Base-by-base conservation (phyloP, 37 sponge, comb jelly and placozoan genomes). In the Hexactinellida sp. region DNA sequence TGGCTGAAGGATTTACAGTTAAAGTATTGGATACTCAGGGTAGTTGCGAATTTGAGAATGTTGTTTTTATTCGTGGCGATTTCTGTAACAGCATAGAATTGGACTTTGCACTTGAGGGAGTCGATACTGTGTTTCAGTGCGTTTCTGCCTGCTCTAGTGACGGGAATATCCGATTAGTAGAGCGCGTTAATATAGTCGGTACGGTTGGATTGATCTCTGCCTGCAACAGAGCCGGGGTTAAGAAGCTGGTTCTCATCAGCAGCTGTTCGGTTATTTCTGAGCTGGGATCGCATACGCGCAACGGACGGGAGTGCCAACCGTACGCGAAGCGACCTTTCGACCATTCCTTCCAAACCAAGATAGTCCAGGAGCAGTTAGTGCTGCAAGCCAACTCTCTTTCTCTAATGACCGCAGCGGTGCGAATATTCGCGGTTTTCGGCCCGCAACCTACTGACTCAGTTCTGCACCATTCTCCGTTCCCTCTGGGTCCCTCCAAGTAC, bases 241-340 rank as follows among this genome's bases (percentile, higher is more conserved):
- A n/a, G 76, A 63, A 63, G 13, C 76, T 63, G 21, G 34, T 63
- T 63, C 76, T 63, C 34, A 28, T 63, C 13, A 63, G 19, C 19
- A 63, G 76, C 30, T 63, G 76, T n/a, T 7, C 76, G 25, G 5
- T 63, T 7, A n/a, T 63, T 63, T 63, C 76, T 10, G 28, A 63
- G 3, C 13, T 63, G 13, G 76, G 76, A n/a, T 21, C 25, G 13
- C 76, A 63, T n/a, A 63, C 76, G 3, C 76, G 76, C 25, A 25
- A 25, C 13, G 76, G 76, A 7, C 76, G 76, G 3, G 76, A 63
- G 34, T 63, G 76, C 13, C 76, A 63, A 63, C 76, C 76, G 5
- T 63, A 63, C 34, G 76, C 76, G 5, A 63, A 63, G 34, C 76
- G 76, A 25, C 76, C 76, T 25, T 63, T 63, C 76, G 76, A 63